Evolutionary conservation across 2,797 vertebrate genomes (phyloP).

Genomic region (Brotogeris chrysoptera): DNA sequence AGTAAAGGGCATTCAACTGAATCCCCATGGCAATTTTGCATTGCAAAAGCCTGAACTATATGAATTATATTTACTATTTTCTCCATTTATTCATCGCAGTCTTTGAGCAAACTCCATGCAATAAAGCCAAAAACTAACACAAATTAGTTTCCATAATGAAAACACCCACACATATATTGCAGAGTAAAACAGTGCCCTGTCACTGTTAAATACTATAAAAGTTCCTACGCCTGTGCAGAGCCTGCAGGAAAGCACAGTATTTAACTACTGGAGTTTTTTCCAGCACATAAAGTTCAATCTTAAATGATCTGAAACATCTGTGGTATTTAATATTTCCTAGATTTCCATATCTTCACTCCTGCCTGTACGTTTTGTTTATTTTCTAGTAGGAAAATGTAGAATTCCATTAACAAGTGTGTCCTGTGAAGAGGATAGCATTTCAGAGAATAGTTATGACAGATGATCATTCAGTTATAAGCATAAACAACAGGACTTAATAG

Average conservation of each 20-base stretch:
- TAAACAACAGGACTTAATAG: neutral
- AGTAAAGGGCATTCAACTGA: neutral
- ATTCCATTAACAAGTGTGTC: neutral
- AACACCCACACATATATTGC: neutral
- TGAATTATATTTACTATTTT: neutral
- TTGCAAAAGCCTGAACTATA: neutral
- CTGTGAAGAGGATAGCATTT: neutral
- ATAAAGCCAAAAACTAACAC: neutral
- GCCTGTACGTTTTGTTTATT: neutral
- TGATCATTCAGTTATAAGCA: neutral
- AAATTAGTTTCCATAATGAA: neutral
- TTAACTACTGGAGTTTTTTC: neutral
- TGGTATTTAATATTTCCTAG: neutral
- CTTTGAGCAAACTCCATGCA: neutral
- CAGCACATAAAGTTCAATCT: neutral
- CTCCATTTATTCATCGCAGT: neutral
- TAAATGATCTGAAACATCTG: neutral
- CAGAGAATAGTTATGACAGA: neutral
- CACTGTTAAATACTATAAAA: neutral
- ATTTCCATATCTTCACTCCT: neutral
- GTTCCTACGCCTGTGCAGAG: neutral
- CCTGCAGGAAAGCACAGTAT: neutral
- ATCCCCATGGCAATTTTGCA: neutral
- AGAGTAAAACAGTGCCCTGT: neutral
- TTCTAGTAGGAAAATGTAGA: neutral